Evolutionary conservation across 2,888 invertebrate genomes (phyloP).

Genomic region (Pelosia muscerda): DNA sequence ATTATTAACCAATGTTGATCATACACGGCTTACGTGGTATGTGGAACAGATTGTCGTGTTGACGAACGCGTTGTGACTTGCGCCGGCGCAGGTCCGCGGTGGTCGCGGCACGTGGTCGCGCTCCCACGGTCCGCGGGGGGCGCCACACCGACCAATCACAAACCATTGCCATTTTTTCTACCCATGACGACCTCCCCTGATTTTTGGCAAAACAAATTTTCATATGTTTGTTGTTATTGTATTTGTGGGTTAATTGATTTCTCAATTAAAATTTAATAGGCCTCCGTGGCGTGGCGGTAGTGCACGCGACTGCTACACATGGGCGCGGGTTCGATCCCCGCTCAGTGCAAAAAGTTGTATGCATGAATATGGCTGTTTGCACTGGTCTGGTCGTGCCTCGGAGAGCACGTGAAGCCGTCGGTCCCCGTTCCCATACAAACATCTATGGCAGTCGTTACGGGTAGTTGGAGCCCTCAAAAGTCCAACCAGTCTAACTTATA

Average conservation of each 20-base stretch:
- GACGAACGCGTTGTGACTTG: slow-evolving; percentile 58
- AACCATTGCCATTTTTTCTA: slow-evolving; percentile 48
- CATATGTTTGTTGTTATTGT: not conserved
- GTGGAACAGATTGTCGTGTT: slow-evolving; percentile 45
- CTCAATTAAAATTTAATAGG: not conserved
- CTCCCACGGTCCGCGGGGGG: slow-evolving; percentile 78
- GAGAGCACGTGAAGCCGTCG: no score
- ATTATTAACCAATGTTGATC: slow-evolving; percentile 14
- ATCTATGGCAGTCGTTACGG: no score
- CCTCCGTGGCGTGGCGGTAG: no score
- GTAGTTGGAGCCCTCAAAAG: no score
- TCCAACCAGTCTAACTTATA: no score
- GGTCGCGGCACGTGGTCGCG: slow-evolving; percentile 65
- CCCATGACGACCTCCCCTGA: slow-evolving; percentile 59
- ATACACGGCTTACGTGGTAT: slow-evolving; percentile 34
- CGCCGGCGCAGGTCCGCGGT: slow-evolving; percentile 60
- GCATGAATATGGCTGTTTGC: no score
- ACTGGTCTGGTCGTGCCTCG: no score
- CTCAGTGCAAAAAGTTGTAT: no score
- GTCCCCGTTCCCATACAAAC: no score
- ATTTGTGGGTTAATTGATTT: slow-evolving; percentile 19
- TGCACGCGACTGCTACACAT: no score
- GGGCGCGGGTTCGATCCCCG: no score
- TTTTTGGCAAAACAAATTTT: slow-evolving; percentile 43
- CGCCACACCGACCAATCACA: slow-evolving; percentile 44